Evolutionary conservation across 2,113 vertebrate species (phyloP), one percentile per base, ranked within the genome.

Genomic region (Cavia porcellus): DNA sequence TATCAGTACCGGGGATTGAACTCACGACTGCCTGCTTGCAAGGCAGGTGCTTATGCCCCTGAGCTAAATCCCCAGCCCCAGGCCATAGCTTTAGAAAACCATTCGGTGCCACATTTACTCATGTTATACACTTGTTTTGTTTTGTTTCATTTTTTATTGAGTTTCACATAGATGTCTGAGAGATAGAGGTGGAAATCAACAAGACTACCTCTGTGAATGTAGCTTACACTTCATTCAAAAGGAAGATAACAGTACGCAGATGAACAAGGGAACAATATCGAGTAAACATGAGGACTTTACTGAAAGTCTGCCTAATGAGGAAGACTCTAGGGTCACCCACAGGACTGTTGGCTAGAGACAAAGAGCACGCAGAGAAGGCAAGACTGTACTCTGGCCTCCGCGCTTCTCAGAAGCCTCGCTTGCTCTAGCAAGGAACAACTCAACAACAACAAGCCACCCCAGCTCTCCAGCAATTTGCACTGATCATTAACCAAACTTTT

Each of bases 391-490:
- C 30, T 50, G n/a, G n/a, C 7, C 57, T 68, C 35, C 17, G 30
- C 61, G 92, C 93, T 93, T 90, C 52, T 90, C 52, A 28, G 45
- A 75, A 83, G 13, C 19, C 32, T 93, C 32, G 84, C 22, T 79
- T 77, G 24, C 30, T 68, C 86, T 38, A 74, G 13, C 20, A 64
- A 57, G 45, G 20, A 57, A 5, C 59, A 59, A 86, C 52, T 90
- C 70, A 84, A 42, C 50, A 77, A 32, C 55, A 68, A 57, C n/a
- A 86, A 93, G 72, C 62, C 45, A 45, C 42, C 28, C 7, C 12
- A 82, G 22, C 15, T 62, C 42, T 79, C 92, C 25, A 85, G 35
- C 10, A 11, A 1, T 85, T 90, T 68, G 47, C 7, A 24, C 79
- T 70, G 52, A 88, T 96, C 28, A n/a, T 75, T 38, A 83, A 70